Evolutionary conservation across 2,113 vertebrate species (phyloP).

Genomic region (Butorides virescens): DNA sequence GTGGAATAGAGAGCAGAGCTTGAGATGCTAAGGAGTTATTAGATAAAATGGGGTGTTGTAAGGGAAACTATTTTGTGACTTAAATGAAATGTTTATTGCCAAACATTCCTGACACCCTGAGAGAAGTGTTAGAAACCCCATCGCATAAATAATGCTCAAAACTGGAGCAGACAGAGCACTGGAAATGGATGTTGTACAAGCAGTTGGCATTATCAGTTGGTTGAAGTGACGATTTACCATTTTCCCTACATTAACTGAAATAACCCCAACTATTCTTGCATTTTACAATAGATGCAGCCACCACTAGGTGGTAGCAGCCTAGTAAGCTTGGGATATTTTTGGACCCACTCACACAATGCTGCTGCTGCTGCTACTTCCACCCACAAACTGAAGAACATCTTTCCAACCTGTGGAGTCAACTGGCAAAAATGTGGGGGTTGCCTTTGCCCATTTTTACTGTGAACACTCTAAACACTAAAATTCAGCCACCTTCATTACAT

Average conservation of each 20-base stretch:
- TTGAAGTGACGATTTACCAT: background rate
- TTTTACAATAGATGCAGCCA: background rate
- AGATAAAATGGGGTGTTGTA: background rate
- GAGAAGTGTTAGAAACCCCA: background rate
- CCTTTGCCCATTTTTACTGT: background rate
- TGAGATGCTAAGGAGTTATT: background rate
- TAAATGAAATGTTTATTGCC: background rate
- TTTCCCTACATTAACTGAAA: background rate
- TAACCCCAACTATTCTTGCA: background rate
- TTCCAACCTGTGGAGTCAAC: background rate
- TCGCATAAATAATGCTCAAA: background rate
- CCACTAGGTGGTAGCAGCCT: conserved; percentile 62
- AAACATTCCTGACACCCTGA: background rate
- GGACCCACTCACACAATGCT: background rate
- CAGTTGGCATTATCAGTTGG: background rate
- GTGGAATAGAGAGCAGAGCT: background rate
- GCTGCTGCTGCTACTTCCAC: background rate
- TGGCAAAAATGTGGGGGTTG: background rate
- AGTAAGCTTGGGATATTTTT: background rate
- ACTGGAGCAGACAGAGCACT: background rate
- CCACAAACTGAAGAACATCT: background rate
- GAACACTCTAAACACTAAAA: background rate
- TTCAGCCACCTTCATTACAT: background rate
- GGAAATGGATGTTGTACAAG: background rate
- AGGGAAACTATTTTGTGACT: background rate